Conservation (phyloP, 37 sponge, comb jelly and placozoan genomes). For the Oscarella lobularis region DNA sequence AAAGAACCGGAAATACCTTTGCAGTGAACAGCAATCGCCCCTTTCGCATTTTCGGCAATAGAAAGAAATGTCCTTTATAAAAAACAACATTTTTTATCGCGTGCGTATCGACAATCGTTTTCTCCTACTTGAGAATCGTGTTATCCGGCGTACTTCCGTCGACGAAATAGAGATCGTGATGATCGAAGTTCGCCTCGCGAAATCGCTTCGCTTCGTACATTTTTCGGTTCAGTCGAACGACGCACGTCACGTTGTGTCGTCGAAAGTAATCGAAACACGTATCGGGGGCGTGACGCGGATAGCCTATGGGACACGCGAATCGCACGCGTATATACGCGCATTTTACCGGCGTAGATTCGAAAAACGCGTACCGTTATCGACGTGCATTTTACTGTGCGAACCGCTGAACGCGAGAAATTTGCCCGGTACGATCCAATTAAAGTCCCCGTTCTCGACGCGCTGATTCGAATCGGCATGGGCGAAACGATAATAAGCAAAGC, state of each 20-base stretch:
- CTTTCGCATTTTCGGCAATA: conserved; percentile 54
- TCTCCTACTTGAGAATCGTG: conserved; percentile 58
- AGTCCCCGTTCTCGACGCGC: conserved; percentile 97
- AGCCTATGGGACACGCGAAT: conserved; percentile 25
- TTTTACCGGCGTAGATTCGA: no score
- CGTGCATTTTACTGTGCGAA: conserved; percentile 79
- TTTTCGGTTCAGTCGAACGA: conserved; percentile 78
- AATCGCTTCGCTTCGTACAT: conserved; percentile 89
- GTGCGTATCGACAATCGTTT: not conserved
- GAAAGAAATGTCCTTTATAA: conserved; percentile 58
- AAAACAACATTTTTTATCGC: not conserved
- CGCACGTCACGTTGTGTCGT: conserved; percentile 70
- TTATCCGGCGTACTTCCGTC: conserved; percentile 89
- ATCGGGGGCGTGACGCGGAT: conserved; percentile 92
- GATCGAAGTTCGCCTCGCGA: conserved; percentile 88
- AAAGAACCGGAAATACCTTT: no score
- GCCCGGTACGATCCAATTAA: conserved; percentile 98
- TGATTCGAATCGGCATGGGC: not conserved
- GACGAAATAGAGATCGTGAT: conserved; percentile 83
- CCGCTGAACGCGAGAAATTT: conserved; percentile 96
- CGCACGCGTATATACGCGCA: no score
- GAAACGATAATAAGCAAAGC: not conserved
- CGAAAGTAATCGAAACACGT: conserved; percentile 84
- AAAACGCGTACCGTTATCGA: conserved; percentile 83
- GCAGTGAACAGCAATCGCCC: conserved; percentile 92